A percentile compares a stretch with the other conserved stretches of the same genome.
phyloP scores from a whole-genome alignment of 2,888 invertebrate genomes.

The Chrysolina haemoptera region DNA sequence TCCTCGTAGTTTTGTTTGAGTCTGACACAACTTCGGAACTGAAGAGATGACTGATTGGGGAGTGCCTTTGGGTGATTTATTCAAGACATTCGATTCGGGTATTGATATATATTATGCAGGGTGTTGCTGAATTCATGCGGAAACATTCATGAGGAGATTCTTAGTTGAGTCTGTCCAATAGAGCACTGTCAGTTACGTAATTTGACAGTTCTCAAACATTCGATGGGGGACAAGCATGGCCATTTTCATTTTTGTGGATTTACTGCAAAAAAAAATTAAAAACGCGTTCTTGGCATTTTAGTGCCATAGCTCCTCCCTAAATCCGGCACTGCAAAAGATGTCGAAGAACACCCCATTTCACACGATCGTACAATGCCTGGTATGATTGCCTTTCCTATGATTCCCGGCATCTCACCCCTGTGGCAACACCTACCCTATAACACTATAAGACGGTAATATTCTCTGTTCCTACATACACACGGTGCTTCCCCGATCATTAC shows the following conservation, averaged over 20 bases:
- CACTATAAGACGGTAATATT: constrained; percentile 9
- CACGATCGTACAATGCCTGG: neutral
- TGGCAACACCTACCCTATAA: constrained; percentile 2
- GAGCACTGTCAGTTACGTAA: no score
- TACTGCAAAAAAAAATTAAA: no score
- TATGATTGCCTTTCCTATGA: neutral
- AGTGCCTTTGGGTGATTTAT: neutral
- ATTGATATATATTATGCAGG: no score
- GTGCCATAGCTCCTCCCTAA: no score
- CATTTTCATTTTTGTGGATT: no score
- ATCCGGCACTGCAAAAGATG: neutral
- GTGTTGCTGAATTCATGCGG: no score
- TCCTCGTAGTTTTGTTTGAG: constrained; percentile 25
- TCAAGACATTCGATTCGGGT: no score
- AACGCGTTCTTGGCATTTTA: no score
- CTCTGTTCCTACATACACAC: constrained; percentile 28
- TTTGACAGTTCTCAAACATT: no score
- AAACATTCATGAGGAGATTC: no score
- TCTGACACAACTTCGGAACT: constrained; percentile 12
- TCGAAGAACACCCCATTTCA: neutral
- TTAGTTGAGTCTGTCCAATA: no score
- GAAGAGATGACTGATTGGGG: constrained; percentile 5
- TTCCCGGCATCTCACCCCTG: constrained; percentile 3
- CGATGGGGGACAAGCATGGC: no score
- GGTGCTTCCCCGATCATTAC: constrained; percentile 51